Base-by-base conservation (phyloP, 2,797 vertebrate species). In the Eulemur mongoz region DNA sequence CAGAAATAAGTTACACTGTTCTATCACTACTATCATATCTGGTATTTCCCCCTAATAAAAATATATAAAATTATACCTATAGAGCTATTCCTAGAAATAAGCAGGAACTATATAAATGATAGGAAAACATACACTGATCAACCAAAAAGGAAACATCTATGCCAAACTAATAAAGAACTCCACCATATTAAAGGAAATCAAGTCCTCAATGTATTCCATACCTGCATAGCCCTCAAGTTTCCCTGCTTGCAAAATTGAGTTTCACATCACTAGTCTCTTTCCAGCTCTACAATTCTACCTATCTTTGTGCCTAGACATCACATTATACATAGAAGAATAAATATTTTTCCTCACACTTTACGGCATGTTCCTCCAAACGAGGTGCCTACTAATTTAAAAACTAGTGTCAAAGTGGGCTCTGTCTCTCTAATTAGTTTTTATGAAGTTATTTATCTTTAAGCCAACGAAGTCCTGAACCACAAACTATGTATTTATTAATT, bases 181-280 rank as follows among this genome's bases (percentile, higher is more conserved):
- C 18, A 89, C n/a, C 67, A 81, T 40, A 75, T 88, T 67, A 89
- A 92, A 85, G 38, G 81, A 88, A 94, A 54, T 48, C 70, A 83
- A 65, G 32, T 23, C 7, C 25, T 18, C 14, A n/a, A 85, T 45
- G 23, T 92, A 75, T 25, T 92, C 22, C 45, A n/a, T 27, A 85
- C 18, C 25, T 87, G 43, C 7, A 89, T 12, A 50, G 65, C 73
- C 57, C 27, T 89, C 65, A 80, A 88, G 17, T 59, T 38, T 84
- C 57, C 72, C 65, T 40, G 27, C 50, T 40, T 50, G 50, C 48
- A 91, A 86, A 96, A 89, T 0, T 85, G 18, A 50, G 38, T 75
- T 61, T 75, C 43, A 14, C 45, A 48, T 89, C 40, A 70, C 32
- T 80, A 52, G 11, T 14, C 27, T 73, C 40, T 30, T 32, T 89